phyloP scores from a whole-genome alignment of 1,140 invertebrate species.

The Drosophila persimilis region DNA sequence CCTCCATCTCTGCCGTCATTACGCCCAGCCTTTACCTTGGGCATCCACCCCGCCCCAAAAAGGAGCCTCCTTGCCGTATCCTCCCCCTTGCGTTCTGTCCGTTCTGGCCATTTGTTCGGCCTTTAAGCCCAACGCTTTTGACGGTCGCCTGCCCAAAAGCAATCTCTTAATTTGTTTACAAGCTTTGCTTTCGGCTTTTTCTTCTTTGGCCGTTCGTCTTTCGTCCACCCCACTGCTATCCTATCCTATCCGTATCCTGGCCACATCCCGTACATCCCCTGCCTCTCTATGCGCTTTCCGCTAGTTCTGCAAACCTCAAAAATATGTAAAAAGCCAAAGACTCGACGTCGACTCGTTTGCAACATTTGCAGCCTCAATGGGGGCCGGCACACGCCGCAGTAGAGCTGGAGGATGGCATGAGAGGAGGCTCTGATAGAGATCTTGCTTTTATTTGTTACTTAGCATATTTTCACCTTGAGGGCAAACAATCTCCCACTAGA shows the following conservation, averaged over 20 bases:
- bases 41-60: too few species aligned
- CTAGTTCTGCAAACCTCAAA: slow-evolving; percentile 74
- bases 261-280: too few species aligned
- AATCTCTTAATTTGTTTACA: slow-evolving; percentile 81
- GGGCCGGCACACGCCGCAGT: neutral
- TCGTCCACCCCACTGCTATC: neutral
- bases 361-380: slow-evolving; percentile 40
- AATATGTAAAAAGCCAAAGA: slow-evolving; percentile 76
- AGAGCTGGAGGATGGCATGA: neutral
- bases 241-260: neutral
- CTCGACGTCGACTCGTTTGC: slow-evolving; percentile 57
- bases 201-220: slow-evolving; percentile 51
- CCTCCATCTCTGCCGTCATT: slow-evolving; percentile 21
- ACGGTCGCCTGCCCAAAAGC: slow-evolving; percentile 73
- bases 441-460: slow-evolving; percentile 79
- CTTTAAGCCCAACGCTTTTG: slow-evolving; percentile 70
- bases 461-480: slow-evolving; percentile 79
- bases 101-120: slow-evolving; percentile 65
- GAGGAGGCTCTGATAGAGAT: slow-evolving; percentile 63
- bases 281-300: slow-evolving; percentile 38
- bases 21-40: neutral
- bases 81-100: neutral
- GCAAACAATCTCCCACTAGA: slow-evolving; percentile 76
- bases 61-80: neutral
- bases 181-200: slow-evolving; percentile 73